phyloP scores from a whole-genome alignment of 2,797 vertebrate species.

The Silurus lanzhouensis region DNA sequence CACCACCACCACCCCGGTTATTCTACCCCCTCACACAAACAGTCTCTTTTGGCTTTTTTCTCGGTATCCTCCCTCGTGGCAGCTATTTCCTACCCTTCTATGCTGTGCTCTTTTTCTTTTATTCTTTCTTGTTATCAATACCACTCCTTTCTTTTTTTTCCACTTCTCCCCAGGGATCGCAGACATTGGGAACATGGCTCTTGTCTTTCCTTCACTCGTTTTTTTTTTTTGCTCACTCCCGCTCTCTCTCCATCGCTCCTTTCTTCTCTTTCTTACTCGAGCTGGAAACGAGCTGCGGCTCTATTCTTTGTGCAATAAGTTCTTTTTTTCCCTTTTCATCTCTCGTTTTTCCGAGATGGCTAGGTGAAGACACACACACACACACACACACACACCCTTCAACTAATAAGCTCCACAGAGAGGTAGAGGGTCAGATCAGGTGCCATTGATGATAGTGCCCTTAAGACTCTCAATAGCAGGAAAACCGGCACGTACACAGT shows the following conservation, averaged over 20 bases:
- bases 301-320: constrained; percentile 51
- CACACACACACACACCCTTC: constrained; percentile 40
- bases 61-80: constrained; percentile 42
- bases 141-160: constrained; percentile 64
- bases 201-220: constrained; percentile 38
- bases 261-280: constrained; percentile 46
- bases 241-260: constrained; percentile 34
- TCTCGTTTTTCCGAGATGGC: constrained; percentile 27
- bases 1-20: constrained; percentile 23
- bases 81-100: constrained; percentile 46
- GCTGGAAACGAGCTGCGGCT: constrained; percentile 63
- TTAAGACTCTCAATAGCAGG: constrained; percentile 22
- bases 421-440: constrained; percentile 55
- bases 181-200: constrained; percentile 58
- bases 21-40: constrained; percentile 28
- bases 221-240: constrained; percentile 33
- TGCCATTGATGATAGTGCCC: constrained; percentile 24
- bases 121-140: constrained; percentile 57
- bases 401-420: constrained; percentile 64
- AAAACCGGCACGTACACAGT: constrained; percentile 16
- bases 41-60: constrained; percentile 40
- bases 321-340: constrained; percentile 38
- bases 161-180: constrained; percentile 59
- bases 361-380: constrained; percentile 40
- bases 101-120: constrained; percentile 46